Base-by-base conservation (phyloP, 2,888 invertebrate species). In the Dastarcus helophoroides region DNA sequence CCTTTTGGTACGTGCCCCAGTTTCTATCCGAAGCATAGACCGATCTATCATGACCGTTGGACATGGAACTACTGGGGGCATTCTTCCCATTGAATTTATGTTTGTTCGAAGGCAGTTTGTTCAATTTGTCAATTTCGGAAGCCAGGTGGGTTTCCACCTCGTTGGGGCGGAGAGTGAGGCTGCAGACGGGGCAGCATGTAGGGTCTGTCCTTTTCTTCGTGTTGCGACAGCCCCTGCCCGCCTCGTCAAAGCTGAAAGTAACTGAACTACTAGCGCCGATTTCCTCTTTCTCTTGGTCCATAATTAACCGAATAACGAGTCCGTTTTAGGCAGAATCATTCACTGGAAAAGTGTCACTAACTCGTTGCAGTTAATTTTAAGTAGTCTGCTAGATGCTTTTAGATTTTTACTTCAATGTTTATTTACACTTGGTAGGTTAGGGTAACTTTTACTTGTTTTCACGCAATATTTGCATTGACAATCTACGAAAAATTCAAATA, bases 121-220 rank as follows among this genome's bases (percentile, higher is more conserved):
- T 64, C 28, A 85, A 62, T 43, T 77, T 76, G 38, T 83, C 81
- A 40, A 90, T 67, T 64, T 91, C 91, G 37, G 82, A 68, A 26
- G 73, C 63, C 41, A 85, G 74, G 62, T 91, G 93, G 14, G 76
- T 67, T 44, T 86, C 84, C n/a, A 90, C 65, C 58, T 91, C 91
- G 2, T 79, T 76, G 2, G 77, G 72, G 26, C 88, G 67, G 23
- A 93, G 69, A 2, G 88, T 86, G 37, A 83, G 75, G 39, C 89
- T 82, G 58, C 93, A 93, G 2, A 86, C 81, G 0, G 93, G 91
- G 58, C 93, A 93, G 56, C 72, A 82, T n/a, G 73, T 69, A 8
- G 79, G 71, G 49, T 82, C 80, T 4, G 68, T 56, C 34, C 72
- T 71, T 56, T 71, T 71, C 47, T 69, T 71, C 35, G 76, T 66